Percentiles rank a stretch among this genome's conserved stretches.
phyloP scores from a whole-genome alignment of 2,888 invertebrate genomes.

The Polymixis flavicincta region DNA sequence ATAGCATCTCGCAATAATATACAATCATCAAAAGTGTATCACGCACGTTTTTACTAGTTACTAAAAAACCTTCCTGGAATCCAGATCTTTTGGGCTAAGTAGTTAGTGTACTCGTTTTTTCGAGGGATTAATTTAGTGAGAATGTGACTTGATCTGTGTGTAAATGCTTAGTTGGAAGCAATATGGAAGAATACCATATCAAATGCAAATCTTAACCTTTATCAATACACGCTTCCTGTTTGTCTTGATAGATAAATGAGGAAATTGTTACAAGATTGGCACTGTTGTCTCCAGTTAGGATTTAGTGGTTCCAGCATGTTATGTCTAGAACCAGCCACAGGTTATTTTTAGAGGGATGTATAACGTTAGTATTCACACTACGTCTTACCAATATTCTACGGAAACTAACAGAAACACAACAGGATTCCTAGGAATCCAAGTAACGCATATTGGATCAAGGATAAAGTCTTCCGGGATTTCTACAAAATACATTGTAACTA shows the following conservation, averaged over 20 bases:
- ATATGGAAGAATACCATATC: not conserved
- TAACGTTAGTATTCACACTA: not conserved
- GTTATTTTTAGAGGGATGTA: not conserved
- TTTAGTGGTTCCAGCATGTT: constrained; percentile 4
- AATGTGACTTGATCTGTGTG: not conserved
- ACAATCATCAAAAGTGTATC: too few relatives aligned
- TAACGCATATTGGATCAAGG: constrained; percentile 1
- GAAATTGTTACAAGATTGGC: constrained; percentile 35
- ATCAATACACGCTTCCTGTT: constrained; percentile 29
- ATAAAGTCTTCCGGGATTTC: constrained; percentile 2
- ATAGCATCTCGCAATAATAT: too few relatives aligned
- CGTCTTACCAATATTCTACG: not conserved
- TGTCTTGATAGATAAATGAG: constrained; percentile 31
- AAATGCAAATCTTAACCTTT: constrained; percentile 5
- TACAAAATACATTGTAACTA: not conserved
- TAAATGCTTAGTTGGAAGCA: not conserved
- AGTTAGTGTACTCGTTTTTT: not conserved
- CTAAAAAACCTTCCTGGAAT: not conserved
- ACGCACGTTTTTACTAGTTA: too few relatives aligned
- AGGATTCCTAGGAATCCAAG: not conserved
- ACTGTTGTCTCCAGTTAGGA: constrained; percentile 6
- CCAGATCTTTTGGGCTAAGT: not conserved
- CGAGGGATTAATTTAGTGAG: not conserved
- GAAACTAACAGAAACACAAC: constrained; percentile 15
- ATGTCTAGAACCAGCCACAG: not conserved